Percentiles rank a stretch among this genome's conserved stretches.
Conservation (phyloP, 2,113 vertebrate species). For the Connochaetes taurinus region DNA sequence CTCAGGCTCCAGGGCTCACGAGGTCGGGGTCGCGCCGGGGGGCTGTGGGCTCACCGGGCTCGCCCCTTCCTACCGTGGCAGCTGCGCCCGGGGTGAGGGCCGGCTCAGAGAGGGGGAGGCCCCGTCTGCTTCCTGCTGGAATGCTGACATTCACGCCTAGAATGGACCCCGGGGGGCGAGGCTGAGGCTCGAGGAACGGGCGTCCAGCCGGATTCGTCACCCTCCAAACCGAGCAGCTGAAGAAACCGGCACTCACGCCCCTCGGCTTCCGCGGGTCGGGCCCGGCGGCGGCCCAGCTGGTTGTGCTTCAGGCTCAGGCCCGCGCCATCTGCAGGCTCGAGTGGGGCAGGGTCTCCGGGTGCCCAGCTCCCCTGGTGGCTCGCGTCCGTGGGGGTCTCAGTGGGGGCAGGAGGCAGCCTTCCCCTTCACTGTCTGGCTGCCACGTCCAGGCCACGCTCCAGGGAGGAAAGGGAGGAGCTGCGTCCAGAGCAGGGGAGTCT, state of each 20-base stretch:
- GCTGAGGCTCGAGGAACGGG: rapidly evolving
- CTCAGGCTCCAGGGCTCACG: background rate
- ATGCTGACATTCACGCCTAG: rapidly evolving
- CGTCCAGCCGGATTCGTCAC: rapidly evolving
- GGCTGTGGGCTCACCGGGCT: background rate
- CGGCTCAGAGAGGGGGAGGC: rapidly evolving
- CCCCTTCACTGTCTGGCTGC: rapidly evolving
- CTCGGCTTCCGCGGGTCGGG: background rate
- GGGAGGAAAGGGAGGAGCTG: rapidly evolving
- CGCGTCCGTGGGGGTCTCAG: rapidly evolving
- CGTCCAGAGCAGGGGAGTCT: rapidly evolving
- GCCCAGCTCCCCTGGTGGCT: rapidly evolving
- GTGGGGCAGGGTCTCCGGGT: rapidly evolving
- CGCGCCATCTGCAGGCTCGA: rapidly evolving
- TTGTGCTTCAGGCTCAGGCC: background rate
- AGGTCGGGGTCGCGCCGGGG: rapidly evolving
- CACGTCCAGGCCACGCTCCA: rapidly evolving
- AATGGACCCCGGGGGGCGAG: background rate
- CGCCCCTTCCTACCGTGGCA: background rate
- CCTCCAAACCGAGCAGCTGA: background rate
- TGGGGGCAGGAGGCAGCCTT: no score
- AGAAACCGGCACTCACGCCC: rapidly evolving
- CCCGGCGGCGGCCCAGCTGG: rapidly evolving
- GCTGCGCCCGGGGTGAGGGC: background rate
- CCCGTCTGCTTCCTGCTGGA: background rate